Conservation (phyloP, 2,888 invertebrate species). For the Tuberolachnus salignus region DNA sequence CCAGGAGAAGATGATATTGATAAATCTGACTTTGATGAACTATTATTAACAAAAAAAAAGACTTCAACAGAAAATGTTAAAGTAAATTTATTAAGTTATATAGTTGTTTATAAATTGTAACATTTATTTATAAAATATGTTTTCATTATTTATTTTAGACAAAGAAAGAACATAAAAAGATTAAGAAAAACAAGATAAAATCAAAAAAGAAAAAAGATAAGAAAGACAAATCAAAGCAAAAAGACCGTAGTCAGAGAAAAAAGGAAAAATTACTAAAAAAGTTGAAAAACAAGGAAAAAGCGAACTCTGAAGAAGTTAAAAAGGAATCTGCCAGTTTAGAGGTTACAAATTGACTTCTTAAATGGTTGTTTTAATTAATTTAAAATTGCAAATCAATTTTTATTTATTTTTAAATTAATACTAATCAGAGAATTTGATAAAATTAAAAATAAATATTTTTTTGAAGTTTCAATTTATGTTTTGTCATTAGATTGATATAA, state of each 20-base stretch:
- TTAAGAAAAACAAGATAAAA: slow-evolving; percentile 40
- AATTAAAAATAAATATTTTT: neutral
- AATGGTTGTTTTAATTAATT: too few species aligned
- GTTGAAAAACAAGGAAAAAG: slow-evolving; percentile 57
- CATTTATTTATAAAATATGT: neutral
- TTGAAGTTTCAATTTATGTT: neutral
- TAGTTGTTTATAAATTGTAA: neutral
- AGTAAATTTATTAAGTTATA: neutral
- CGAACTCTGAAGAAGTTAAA: slow-evolving; percentile 54
- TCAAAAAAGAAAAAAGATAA: slow-evolving; percentile 62
- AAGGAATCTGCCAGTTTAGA: neutral
- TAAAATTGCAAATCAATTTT: neutral
- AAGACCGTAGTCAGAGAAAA: slow-evolving; percentile 32
- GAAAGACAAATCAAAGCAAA: slow-evolving; percentile 65
- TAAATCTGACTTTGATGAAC: neutral
- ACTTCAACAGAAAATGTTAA: neutral
- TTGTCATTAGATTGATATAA: neutral
- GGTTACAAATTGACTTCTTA: slow-evolving; percentile 10
- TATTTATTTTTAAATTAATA: neutral
- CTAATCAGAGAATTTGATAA: too few species aligned
- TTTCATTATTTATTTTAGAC: slow-evolving; percentile 3
- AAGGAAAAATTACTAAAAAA: slow-evolving; percentile 68
- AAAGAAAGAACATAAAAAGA: slow-evolving; percentile 36
- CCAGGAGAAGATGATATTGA: slow-evolving; percentile 25
- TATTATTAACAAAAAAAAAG: slow-evolving; percentile 1